Evolutionary conservation across 1,140 invertebrate species (phyloP), one percentile per base, ranked within the genome.

Genomic region (Archegozetes longisetosus): DNA sequence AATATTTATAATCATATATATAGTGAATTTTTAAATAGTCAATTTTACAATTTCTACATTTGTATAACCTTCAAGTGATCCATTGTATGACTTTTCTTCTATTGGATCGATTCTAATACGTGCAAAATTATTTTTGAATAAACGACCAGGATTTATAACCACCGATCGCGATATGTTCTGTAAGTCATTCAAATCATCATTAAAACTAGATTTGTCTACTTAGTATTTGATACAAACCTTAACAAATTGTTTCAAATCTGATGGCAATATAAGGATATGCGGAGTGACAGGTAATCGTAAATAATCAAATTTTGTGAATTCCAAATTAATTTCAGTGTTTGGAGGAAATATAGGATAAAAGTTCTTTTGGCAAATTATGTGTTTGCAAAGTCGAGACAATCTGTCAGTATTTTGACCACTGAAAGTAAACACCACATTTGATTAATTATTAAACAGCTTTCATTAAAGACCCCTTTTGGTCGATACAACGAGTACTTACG

Each of bases 321-420:
- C 87, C 2, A 85, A 66, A 64, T 79, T 78, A 12, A 84, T 68
- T 52, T 81, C 78, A 61, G 79, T 73, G 25, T 75, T 70, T n/a
- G 84, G 77, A 58, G 86, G 86, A 71, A 83, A 83, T 13, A 90
- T 67, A 14, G 89, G 88, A 72, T 88, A 89, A 68, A 85, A 88
- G 57, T 67, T 81, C 62, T 80, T 79, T 73, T 93, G 88, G 56
- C 75, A 70, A 27, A 92, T 68, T 26, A 93, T 67, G 69, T 92
- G 85, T 47, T 78, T 77, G 24, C 82, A 80, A 24, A 86, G 67
- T 14, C 86, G 79, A 40, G 79, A 75, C 57, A 89, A 70, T 62
- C 84, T 79, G 67, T 87, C 84, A 25, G 61, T 28, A 48, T 49
- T 55, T 53, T 61, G 3, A n/a, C 32, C 32, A 17, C 32, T 40